Evolutionary conservation across 2,888 invertebrate species (phyloP), one percentile per base, ranked within the genome.

Genomic region (Crematogaster levior): DNA sequence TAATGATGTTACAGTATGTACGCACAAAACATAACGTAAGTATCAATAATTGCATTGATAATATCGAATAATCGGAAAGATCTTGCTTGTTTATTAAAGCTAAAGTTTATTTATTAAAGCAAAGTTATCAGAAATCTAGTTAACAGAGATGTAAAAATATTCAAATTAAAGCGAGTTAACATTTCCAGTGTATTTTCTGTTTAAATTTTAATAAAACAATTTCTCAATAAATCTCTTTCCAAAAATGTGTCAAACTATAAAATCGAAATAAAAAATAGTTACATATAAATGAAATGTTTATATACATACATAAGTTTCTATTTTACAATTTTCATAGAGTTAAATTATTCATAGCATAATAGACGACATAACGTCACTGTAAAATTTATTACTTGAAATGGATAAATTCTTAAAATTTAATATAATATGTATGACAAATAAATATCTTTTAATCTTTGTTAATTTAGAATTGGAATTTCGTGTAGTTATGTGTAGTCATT

Each of bases 1-100:
- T 85, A 85, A 85, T 15, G 1, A 48, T 37, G 21, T 21, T 15
- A n/a, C 30, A 46, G 60, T 5, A 4, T 21, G 10, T 30, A 24
- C 9, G 30, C 1, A 30, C 1, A 9, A 15, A 7, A 12, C 34
- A 1, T 24, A 12, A 30, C 4, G 4, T 37, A 40, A 77, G 12
- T 65, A 18, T 40, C 51, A 40, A 60, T 9, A 0, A 48, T 21
- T 21, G 21, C 21, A 12, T 34, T 51, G 34, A 15, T 40, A 27
- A 43, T 18, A n/a, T 40, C 24, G 6, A 0, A 18, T 34, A 43
- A 40, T 4, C 7, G 10, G 56, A 30, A 34, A 63, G 7, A 51
- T 34, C 9, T 70, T 30, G 21, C n/a, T 34, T 3, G 12, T n/a
- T 21, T 0, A 15, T 34, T 51, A 37, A 68, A 34, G 21, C 15